These are phyloP conservation scores for Sardina pilchardus DNA, from an alignment of 2,113 vertebrate genomes.

Conservation along the genomic window DNA sequence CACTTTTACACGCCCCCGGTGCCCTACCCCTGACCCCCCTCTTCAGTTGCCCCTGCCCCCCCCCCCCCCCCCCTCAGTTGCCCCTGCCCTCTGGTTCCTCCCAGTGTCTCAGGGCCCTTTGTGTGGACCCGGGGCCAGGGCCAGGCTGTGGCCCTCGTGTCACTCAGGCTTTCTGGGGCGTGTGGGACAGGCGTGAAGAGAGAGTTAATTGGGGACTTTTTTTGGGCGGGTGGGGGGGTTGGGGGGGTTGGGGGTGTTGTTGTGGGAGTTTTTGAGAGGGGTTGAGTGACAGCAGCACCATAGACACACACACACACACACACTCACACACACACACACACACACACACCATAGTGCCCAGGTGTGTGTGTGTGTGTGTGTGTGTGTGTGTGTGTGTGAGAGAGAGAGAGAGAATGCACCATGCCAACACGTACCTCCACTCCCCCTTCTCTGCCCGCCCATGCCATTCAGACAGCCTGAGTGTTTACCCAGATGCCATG, in stretches of 20 bases:
- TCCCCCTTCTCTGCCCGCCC: background rate
- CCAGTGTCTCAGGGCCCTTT: slow-evolving; percentile 40
- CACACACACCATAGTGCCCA: slow-evolving; percentile 33
- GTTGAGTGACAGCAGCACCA: slow-evolving; percentile 36
- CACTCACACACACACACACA: slow-evolving; percentile 30
- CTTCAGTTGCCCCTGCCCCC: no score
- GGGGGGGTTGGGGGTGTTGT: slow-evolving; percentile 34
- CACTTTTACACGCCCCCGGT: background rate
- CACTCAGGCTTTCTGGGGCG: slow-evolving; percentile 56
- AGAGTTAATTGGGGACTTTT: slow-evolving; percentile 32
- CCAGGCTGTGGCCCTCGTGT: slow-evolving; percentile 55
- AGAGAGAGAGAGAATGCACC: slow-evolving; percentile 11
- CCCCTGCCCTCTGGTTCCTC: background rate
- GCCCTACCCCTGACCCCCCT: background rate
- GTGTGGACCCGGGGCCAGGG: slow-evolving; percentile 43
- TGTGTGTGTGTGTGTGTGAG: slow-evolving; percentile 29
- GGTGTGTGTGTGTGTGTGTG: slow-evolving; percentile 40
- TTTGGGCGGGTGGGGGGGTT: slow-evolving; percentile 3
- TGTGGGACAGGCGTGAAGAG: slow-evolving; percentile 35
- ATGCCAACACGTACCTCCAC: background rate
- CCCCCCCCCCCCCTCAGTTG: background rate
- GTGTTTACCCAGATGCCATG: slow-evolving; percentile 27
- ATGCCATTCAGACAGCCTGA: background rate
- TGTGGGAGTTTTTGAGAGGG: slow-evolving; percentile 43
- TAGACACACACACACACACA: slow-evolving; percentile 35